Percentiles rank a stretch among this genome's conserved stretches.
Conservation (phyloP, 2,888 invertebrate genomes). For the Mythimna loreyi region DNA sequence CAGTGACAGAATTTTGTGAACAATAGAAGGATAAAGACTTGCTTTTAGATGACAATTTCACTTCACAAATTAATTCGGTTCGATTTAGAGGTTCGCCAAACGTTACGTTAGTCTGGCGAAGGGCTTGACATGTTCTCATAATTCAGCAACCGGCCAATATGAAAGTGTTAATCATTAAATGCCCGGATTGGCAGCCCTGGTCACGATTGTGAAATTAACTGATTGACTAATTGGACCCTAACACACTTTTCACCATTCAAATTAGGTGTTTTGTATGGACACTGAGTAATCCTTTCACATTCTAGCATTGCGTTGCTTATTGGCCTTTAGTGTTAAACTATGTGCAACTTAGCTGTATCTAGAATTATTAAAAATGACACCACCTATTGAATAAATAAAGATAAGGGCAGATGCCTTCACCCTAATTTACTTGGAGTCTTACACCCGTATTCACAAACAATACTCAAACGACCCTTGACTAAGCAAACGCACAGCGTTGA, state of each 20-base stretch:
- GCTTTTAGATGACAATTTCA: too few species aligned
- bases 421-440: background rate
- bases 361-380: conserved; percentile 1
- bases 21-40: too few species aligned
- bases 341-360: background rate
- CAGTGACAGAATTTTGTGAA: too few species aligned
- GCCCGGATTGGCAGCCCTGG: background rate
- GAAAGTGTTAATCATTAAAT: conserved; percentile 9
- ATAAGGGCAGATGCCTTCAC: too few species aligned
- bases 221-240: conserved; percentile 44
- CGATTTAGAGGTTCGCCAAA: too few species aligned
- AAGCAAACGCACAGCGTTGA: too few species aligned
- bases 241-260: conserved; percentile 48
- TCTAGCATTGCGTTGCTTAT: conserved; percentile 22
- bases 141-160: too few species aligned
- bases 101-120: too few species aligned
- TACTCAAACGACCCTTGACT: too few species aligned
- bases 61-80: too few species aligned
- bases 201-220: conserved; percentile 30
- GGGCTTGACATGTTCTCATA: too few species aligned
- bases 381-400: background rate
- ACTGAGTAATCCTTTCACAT: conserved; percentile 50
- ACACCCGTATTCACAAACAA: too few species aligned
- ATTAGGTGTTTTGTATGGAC: conserved; percentile 45
- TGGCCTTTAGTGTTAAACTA: conserved; percentile 15